Evolutionary conservation across 2,888 invertebrate species (phyloP), one percentile per base, ranked within the genome.

Genomic region (Dynastes hyllus): DNA sequence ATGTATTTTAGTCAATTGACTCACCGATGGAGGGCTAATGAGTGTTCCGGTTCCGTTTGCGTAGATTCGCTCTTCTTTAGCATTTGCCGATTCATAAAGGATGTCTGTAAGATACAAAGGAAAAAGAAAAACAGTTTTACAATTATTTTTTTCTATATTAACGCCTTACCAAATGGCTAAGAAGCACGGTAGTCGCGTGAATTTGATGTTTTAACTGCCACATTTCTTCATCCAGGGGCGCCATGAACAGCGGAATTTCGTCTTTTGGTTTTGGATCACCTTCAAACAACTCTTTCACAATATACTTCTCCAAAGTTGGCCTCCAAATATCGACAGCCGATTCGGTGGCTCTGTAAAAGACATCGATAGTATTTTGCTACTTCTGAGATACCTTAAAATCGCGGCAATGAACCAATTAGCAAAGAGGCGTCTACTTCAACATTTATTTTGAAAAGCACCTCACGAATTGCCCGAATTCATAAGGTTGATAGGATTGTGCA

Each of bases 181-280:
- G 66, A 76, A 76, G 76, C 16, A 76, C 53, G 51, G 76, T 66
- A 8, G 76, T 66, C 16, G 11, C 11, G 53, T 76, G 76, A 11
- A 76, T 66, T n/a, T 76, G 76, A 16, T 76, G 76, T 29, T 76
- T 76, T 2, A 76, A 32, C n/a, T 76, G 76, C 37, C 65, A 53
- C 76, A 76, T 76, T 53, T 76, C 63, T 6, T 76, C 76, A 11
- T 76, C 76, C 6, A 76, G 29, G 2, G 76, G 76, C 0, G 32
- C 76, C 1, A 66, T 63, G 13, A 76, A 51, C 3, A 55, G 13
- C 37, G 50, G 29, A n/a, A 66, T 22, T 16, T 63, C 63, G 16
- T 63, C 63, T n/a, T 66, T 66, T 5, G 66, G 66, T 6, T 66
- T 1, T 4, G 27, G 22, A n/a, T 76, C 76, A 5, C 66, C 76